phyloP scores from a whole-genome alignment of 2,888 invertebrate genomes.

The Antheraea assamensis region DNA sequence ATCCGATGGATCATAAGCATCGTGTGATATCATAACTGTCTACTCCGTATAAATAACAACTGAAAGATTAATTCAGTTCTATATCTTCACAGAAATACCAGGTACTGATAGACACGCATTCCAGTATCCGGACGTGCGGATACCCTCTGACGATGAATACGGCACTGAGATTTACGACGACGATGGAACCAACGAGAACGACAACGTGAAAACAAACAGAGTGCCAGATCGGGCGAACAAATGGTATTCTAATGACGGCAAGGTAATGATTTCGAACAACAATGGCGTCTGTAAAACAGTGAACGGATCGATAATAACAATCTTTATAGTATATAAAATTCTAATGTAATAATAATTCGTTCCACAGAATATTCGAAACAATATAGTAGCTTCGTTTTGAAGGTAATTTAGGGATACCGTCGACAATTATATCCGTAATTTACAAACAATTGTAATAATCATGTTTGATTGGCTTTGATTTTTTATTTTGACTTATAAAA shows the following conservation, averaged over 20 bases:
- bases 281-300: conserved; percentile 30
- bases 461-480: conserved; percentile 37
- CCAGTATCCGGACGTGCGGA: conserved; percentile 69
- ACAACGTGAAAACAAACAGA: conserved; percentile 68
- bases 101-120: conserved; percentile 74
- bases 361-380: conserved; percentile 19
- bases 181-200: conserved; percentile 50
- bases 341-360: conserved; percentile 38
- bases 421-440: conserved; percentile 32
- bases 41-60: neutral
- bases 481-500: conserved; percentile 18
- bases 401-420: conserved; percentile 36
- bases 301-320: conserved; percentile 38
- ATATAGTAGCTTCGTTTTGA: conserved; percentile 25
- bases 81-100: conserved; percentile 67
- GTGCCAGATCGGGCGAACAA: conserved; percentile 78
- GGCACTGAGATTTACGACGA: conserved; percentile 71
- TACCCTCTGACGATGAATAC: conserved; percentile 71
- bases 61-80: conserved; percentile 21
- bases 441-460: conserved; percentile 29
- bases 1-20: too few relatives aligned
- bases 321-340: conserved; percentile 47
- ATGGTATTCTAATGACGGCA: conserved; percentile 77
- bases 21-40: too few relatives aligned
- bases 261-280: conserved; percentile 52